Conservation (phyloP, 2,113 vertebrate genomes). For the Nesogale talazaci region DNA sequence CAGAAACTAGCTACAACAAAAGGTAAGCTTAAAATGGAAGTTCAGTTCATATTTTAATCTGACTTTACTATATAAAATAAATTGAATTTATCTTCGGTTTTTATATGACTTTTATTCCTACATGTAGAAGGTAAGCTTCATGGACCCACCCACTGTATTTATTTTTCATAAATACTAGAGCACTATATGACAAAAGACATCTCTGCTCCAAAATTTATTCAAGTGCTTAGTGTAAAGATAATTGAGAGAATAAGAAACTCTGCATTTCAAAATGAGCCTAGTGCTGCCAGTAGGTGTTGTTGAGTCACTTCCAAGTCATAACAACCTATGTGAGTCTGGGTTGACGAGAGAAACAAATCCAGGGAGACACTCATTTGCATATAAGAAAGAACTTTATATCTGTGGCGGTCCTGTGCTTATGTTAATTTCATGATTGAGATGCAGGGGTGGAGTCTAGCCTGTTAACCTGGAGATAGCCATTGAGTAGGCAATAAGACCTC, state of each 20-base stretch:
- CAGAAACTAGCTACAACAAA: neutral
- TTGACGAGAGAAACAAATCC: no score
- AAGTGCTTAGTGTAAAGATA: neutral
- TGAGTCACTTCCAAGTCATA: no score
- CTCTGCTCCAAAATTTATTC: neutral
- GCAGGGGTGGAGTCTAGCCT: no score
- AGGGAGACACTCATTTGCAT: no score
- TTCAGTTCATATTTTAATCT: neutral
- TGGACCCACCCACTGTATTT: neutral
- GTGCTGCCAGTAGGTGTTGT: no score
- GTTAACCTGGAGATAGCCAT: no score
- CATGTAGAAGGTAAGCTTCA: neutral
- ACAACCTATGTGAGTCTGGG: no score
- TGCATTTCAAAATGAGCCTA: neutral
- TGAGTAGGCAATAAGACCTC: no score
- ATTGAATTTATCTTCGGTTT: neutral
- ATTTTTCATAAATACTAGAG: neutral
- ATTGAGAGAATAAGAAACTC: neutral
- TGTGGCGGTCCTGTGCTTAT: no score
- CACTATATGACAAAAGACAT: neutral
- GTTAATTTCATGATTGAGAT: no score
- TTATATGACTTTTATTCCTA: neutral
- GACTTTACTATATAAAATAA: neutral
- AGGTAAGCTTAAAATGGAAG: slow-evolving; percentile 23
- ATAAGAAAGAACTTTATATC: no score